Base-by-base conservation (phyloP, 64 coral and sea anemone genomes). In the Stylophora pistillata region DNA sequence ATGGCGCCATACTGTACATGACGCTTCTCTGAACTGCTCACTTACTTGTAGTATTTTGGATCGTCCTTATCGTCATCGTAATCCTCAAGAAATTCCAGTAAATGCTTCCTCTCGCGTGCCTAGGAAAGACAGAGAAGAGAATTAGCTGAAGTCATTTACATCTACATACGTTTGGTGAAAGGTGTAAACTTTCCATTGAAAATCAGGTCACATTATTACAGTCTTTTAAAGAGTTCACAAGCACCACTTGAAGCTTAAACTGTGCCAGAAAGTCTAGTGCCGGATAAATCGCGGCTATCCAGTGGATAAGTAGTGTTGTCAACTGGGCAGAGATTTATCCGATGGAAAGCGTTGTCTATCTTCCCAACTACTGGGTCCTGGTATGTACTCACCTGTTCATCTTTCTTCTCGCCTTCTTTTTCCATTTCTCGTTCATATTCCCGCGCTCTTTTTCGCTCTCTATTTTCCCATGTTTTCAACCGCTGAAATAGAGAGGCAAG, bases 341-440 rank as follows among this genome's bases (percentile, higher is more conserved):
- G 37, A 47, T 47, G 37, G 37, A 47, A 47, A 47, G 37, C 37
- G 37, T 47, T 47, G 37, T 47, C 37, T 47, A 47, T 7, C 7
- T 7, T 47, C 7, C 37, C 37, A 47, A 47, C 37, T 4, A 47
- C 37, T 47, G 37, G 37, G 37, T 47, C 37, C 37, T 16, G 15
- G 0, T 77, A 15, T 58, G 5, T 13, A 15, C 57, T 55, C 82
- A 98, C 96, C 96, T 95, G 97, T 74, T 99, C 97, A 58, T 95
- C 93, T 63, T 99, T 95, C 72, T 90, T 95, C 60, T 99, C 96
- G 56, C 89, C 88, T 91, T 99, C 96, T 81, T 99, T 99, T 86
- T 99, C 96, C 63, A 95, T 84, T 76, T 99, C 96, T 72, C 97
- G 87, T 72, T 99, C 97, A 34, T 99, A 99, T 85, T 99, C 97